phyloP scores from a whole-genome alignment of 2,113 vertebrate genomes.

The Daboia siamensis region DNA sequence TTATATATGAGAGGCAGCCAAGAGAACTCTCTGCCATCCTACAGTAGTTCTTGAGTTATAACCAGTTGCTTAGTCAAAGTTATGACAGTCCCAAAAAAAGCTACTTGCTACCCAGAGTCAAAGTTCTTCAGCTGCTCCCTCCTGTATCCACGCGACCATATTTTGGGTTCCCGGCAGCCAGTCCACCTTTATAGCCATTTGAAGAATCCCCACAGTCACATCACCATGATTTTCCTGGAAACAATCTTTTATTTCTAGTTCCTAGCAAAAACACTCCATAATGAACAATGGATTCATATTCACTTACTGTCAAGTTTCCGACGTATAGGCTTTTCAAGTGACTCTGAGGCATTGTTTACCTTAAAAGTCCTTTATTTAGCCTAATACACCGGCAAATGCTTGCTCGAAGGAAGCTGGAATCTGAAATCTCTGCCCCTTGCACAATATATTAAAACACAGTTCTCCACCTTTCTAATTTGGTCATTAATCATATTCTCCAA shows the following conservation, averaged over 20 bases:
- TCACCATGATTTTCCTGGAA: background rate
- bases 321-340: too few relatives aligned
- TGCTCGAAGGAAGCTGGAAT: too few relatives aligned
- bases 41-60: background rate
- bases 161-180: background rate
- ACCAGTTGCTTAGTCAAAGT: background rate
- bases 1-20: background rate
- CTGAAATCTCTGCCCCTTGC: too few relatives aligned
- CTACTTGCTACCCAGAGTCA: background rate
- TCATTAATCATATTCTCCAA: too few relatives aligned
- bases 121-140: background rate
- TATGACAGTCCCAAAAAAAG: background rate
- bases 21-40: background rate
- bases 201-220: background rate
- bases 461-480: too few relatives aligned
- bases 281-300: background rate
- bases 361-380: too few relatives aligned
- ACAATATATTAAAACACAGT: too few relatives aligned
- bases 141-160: background rate
- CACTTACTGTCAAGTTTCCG: background rate
- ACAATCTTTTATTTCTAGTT: background rate
- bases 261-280: background rate
- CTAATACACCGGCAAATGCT: too few relatives aligned
- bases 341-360: too few relatives aligned
- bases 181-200: background rate